These are phyloP conservation scores for Caenorhabditis imperialis DNA, from an alignment of 2,888 invertebrate species.

Conservation along the genomic window DNA sequence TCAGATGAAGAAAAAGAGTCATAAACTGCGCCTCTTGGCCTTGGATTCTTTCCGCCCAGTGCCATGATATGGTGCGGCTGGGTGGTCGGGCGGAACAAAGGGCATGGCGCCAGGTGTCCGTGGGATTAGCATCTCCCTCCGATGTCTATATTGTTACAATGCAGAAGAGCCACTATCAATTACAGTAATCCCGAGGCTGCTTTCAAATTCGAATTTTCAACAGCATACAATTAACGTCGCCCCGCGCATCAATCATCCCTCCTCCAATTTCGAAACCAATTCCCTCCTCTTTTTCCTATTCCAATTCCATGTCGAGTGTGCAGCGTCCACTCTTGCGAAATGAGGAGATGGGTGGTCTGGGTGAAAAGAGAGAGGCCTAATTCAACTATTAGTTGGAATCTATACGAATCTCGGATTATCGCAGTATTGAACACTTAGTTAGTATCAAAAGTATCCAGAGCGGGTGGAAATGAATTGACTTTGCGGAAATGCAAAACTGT, in stretches of 20 bases:
- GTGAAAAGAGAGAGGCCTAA: conserved; percentile 15
- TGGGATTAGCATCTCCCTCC: too few species aligned
- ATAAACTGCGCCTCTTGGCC: conserved; percentile 24
- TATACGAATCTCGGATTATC: conserved; percentile 5
- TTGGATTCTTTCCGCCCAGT: conserved; percentile 13
- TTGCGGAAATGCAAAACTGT: conserved; percentile 53
- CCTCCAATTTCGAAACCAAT: conserved; percentile 37
- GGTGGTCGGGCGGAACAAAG: conserved; percentile 3
- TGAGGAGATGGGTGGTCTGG: conserved; percentile 24
- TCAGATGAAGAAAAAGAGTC: conserved; percentile 8
- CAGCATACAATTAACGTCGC: conserved; percentile 16
- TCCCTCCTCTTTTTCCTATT: conserved; percentile 8
- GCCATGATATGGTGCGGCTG: conserved; percentile 8
- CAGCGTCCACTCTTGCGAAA: conserved; percentile 5
- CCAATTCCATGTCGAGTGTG: conserved; percentile 29
- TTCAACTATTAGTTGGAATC: conserved; percentile 20
- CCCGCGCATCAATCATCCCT: conserved; percentile 30
- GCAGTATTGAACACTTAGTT: background rate
- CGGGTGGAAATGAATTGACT: conserved; percentile 23
- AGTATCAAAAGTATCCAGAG: conserved; percentile 1
- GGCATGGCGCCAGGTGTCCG: conserved; percentile 8
- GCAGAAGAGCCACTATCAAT: background rate
- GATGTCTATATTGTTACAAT: too few species aligned
- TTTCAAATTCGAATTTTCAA: conserved; percentile 3
- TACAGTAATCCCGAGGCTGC: conserved; percentile 1